Evolutionary conservation across 2,113 vertebrate species (phyloP), one percentile per base, ranked within the genome.

Genomic region (Neolamprologus falcicula): DNA sequence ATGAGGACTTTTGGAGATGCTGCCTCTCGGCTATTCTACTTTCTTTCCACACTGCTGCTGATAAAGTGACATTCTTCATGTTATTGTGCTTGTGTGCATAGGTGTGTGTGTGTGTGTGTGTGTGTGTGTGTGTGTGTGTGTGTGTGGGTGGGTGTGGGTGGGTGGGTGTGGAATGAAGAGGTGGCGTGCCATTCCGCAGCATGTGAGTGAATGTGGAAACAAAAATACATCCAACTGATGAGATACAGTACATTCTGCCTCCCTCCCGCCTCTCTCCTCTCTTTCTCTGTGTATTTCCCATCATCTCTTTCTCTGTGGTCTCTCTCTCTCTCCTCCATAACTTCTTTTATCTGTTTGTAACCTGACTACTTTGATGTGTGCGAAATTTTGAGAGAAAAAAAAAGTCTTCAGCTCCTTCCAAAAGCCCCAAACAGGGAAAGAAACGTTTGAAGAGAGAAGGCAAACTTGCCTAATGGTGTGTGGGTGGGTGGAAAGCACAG

Each of bases 391-490:
- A 79, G 42, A 83, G 66, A 63, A 11, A 54, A 78, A 63, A 59
- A 81, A 89, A 89, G 88, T 71, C 59, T 76, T 37, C 52, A 80
- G 50, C 52, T 93, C 87, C 90, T 90, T 93, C 89, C 83, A 86
- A 88, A 90, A 90, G 86, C 85, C 91, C 92, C 91, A 90, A 94
- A 94, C 85, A 80, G 88, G 73, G 57, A 59, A 90, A 86, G 86
- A 90, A 84, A 33, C 73, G 42, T 96, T 94, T 95, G 95, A 96
- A 93, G 90, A 88, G 83, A 86, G 50, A 87, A 91, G 63, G 86
- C 82, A 90, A 92, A 92, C 92, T 93, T 88, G 86, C 84, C 90
- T 96, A 94, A 96, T 96, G 92, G 86, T 87, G 88, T 90, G 94
- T 93, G 90, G 92, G 93, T 53, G 91, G 90, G 81, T 83, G 84